Conservation (phyloP, 2,113 vertebrate species). For the Grantiella picta region DNA sequence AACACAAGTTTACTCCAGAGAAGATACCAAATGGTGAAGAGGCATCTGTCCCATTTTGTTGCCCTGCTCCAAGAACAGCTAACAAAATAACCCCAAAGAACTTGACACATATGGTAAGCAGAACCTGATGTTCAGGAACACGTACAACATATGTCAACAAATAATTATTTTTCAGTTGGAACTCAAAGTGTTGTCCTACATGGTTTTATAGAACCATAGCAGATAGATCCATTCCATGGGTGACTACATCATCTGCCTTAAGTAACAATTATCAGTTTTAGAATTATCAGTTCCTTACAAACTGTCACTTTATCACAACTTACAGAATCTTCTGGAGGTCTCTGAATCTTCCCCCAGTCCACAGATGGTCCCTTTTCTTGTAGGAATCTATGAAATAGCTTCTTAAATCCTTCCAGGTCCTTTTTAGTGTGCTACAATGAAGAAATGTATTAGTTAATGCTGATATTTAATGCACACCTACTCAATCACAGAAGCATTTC, state of each 20-base stretch:
- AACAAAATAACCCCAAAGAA: not conserved
- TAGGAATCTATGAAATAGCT: slow-evolving; percentile 95
- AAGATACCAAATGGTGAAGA: not conserved
- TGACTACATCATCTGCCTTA: not conserved
- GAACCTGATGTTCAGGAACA: not conserved
- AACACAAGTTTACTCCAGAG: not conserved
- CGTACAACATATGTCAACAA: not conserved
- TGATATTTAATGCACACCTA: not conserved
- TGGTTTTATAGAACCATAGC: not conserved
- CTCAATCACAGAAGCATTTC: not conserved
- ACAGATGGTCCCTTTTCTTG: slow-evolving; percentile 94
- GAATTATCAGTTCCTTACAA: not conserved
- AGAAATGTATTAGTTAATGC: not conserved
- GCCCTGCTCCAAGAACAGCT: not conserved
- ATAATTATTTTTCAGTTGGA: not conserved
- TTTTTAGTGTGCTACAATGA: slow-evolving; percentile 85
- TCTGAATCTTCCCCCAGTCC: slow-evolving; percentile 94
- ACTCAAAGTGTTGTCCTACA: not conserved
- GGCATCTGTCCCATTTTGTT: not conserved
- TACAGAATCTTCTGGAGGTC: slow-evolving; percentile 94
- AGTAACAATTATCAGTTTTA: not conserved
- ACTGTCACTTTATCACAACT: slow-evolving; percentile 59
- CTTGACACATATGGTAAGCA: not conserved
- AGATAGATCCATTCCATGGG: not conserved
- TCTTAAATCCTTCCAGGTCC: slow-evolving; percentile 93